Base-by-base conservation (phyloP, 2,113 vertebrate genomes). In the Mugil cephalus region DNA sequence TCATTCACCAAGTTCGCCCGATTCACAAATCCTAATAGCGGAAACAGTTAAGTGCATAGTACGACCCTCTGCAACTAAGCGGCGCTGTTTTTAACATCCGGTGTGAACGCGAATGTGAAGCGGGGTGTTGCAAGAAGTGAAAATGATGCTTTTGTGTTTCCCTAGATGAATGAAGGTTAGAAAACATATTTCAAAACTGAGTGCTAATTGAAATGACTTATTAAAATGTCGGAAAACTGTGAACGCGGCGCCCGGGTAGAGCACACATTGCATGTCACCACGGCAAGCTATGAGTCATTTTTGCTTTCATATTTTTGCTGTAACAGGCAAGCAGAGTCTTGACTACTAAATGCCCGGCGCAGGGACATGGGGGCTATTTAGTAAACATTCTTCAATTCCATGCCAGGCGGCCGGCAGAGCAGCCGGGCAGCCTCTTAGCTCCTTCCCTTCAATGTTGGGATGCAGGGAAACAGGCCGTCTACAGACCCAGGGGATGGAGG, bases 351-450 rank as follows among this genome's bases (percentile, higher is more conserved):
- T 77, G 81, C 77, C 83, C 76, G 85, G 83, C 84, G 1, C 69
- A 62, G 88, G 84, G 88, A 89, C 86, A 80, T 85, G 66, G 82
- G 83, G 87, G 87, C 82, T 90, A 79, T 91, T 91, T 89, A 82
- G 84, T 88, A 86, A 90, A 92, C 87, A 88, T 90, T 81, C 62
- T 82, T 80, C 83, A 77, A 65, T 85, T 86, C 84, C 55, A 79
- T 71, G 79, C 84, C 86, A 86, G 75, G 67, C 75, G 68, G 64
- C 76, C 52, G 46, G 61, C 76, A 65, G n/a, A 71, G 77, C 79
- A 80, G 78, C 80, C 63, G 56, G 55, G 46, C 79, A 69, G 61
- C 71, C 80, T 82, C 76, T 80, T 70, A 72, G 69, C 82, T 69
- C 58, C 82, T 21, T 51, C 64, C 50, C 50, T 77, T 81, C 77